Base-by-base conservation (phyloP, 2,113 vertebrate species). In the Leucosticte australis region DNA sequence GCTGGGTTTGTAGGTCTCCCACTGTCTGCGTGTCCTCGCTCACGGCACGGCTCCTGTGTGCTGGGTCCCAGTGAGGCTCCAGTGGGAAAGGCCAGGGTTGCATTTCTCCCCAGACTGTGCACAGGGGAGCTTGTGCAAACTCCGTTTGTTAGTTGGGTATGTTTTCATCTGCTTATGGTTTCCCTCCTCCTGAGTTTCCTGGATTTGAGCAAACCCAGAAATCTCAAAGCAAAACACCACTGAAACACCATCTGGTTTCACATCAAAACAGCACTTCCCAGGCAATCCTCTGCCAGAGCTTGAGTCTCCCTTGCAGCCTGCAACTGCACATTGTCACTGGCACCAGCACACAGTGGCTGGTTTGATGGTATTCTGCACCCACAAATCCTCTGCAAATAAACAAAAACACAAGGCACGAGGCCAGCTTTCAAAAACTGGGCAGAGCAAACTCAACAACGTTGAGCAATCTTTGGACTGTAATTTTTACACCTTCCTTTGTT, bases 161-260 rank as follows among this genome's bases (percentile, higher is more conserved):
- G 70, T 92, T 94, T 87, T 65, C 71, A 53, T 65, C 70, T 69
- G 74, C 84, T 92, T 91, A 68, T 30, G 62, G 81, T 91, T 87
- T 71, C 69, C 73, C 53, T 74, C 83, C 83, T 84, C 49, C 81
- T 1, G n/a, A 41, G 57, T 60, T 87, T 92, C 70, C 77, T 56
- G 55, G 89, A 46, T 79, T 59, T 76, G 83, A 92, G 52, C 0
- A 5, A 91, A 79, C 57, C 44, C 91, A 95, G 86, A 82, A 63
- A 73, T 62, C 28, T 53, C 67, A 65, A 79, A 92, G 83, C 73
- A 89, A 95, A 94, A 88, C 75, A 83, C 49, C 17, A 8, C 46
- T 41, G 82, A 87, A 90, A 63, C 21, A 41, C 94, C 95, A 90
- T 82, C 94, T 94, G 95, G 52, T 87, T 94, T 92, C 69, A 59